Base-by-base conservation (phyloP, 1,140 invertebrate species). In the Campoletis sonorensis region DNA sequence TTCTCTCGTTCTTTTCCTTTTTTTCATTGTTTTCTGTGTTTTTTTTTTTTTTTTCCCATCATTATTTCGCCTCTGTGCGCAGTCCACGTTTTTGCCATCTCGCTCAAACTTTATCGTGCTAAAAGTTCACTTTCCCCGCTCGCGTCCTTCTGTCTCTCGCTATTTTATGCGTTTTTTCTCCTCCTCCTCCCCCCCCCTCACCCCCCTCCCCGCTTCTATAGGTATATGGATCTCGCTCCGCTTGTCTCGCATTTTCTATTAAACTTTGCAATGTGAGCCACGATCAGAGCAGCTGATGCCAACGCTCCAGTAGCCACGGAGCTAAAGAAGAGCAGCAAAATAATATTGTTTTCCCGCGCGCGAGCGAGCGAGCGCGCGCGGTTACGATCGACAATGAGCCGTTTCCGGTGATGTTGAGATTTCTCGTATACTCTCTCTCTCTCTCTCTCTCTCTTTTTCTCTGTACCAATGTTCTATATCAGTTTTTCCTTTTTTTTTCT, bases 401-500 rank as follows among this genome's bases (percentile, higher is more conserved):
- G 45, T 67, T 82, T 75, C 67, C 67, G 67, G 33, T 61, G 30
- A 78, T 37, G 54, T 37, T 18, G 51, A 77, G 51, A 82, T 76
- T 82, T 80, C 82, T 79, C 80, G 79, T 81, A 81, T 79, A 81
- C 79, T 61, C 2, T 71, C n/a, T n/a, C n/a, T n/a, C n/a, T n/a
- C n/a, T n/a, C n/a, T n/a, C n/a, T n/a, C n/a, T n/a, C n/a, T n/a
- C n/a, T n/a, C n/a, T n/a, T n/a, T n/a, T n/a, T n/a, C n/a, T n/a
- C 37, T 27, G 40, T 23, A 45, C 58, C 70, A 26, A 5, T 70
- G 30, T 58, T 70, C 23, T 40, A 51, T 68, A 61, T 72, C 30
- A 16, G 26, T 64, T 27, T 45, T 21, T 77, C 77, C 71, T 71
- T 79, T 76, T 68, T 49, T 73, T 40, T 27, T 30, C 21, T 30